A percentile compares a stretch with the other conserved stretches of the same genome.
Conservation (phyloP, 2,888 invertebrate species). For the Papilio gigon region DNA sequence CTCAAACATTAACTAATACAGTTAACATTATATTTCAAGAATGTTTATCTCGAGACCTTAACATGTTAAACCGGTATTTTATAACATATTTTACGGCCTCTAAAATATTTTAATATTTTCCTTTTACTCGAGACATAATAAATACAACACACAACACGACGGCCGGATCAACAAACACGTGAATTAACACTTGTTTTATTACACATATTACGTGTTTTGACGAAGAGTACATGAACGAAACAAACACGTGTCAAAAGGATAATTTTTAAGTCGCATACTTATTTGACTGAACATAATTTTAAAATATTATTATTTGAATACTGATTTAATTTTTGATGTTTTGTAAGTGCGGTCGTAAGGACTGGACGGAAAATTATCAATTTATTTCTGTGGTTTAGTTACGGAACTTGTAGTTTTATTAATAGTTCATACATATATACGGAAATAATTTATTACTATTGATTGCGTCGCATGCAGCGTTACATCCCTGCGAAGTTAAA, state of each 20-base stretch:
- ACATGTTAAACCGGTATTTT: constrained; percentile 17
- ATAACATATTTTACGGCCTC: constrained; percentile 19
- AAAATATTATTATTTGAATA: no score
- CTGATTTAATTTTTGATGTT: no score
- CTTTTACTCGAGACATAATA: constrained; percentile 5
- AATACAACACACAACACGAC: constrained; percentile 1
- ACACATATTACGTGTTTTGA: not conserved
- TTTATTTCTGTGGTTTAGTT: no score
- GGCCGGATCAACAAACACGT: not conserved
- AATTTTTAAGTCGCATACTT: not conserved
- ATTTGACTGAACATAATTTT: not conserved
- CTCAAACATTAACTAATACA: not conserved
- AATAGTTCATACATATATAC: no score
- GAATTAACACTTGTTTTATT: constrained; percentile 10
- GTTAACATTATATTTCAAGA: constrained; percentile 8
- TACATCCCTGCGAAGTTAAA: no score
- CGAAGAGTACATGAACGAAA: not conserved
- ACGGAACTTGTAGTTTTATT: no score
- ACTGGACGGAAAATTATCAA: no score
- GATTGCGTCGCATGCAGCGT: no score
- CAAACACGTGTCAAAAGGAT: not conserved
- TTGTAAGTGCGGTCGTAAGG: no score
- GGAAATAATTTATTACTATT: no score
- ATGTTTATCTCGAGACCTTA: not conserved
- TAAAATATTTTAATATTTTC: constrained; percentile 25